A percentile compares a stretch with the other conserved stretches of the same genome.
These are phyloP conservation scores for Leucophora obtusa DNA, from an alignment of 2,888 invertebrate genomes.

Conservation along the genomic window DNA sequence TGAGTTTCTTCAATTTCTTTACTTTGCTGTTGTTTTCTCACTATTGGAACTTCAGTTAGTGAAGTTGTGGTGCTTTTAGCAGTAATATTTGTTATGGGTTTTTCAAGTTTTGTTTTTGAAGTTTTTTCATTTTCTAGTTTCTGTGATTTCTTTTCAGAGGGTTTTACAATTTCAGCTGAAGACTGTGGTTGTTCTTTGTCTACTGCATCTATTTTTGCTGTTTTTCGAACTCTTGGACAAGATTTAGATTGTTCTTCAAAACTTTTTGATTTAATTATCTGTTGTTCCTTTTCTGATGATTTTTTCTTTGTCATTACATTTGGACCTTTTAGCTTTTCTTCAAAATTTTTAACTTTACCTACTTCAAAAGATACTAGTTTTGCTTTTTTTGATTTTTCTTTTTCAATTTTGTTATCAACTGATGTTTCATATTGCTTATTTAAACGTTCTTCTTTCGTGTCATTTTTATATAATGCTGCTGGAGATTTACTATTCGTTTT, in stretches of 20 bases:
- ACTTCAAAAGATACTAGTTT: conserved; percentile 3
- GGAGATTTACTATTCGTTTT: background rate
- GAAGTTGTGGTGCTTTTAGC: conserved; percentile 12
- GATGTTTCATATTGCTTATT: conserved; percentile 7
- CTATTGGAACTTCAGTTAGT: conserved; percentile 4
- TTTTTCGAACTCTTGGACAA: background rate
- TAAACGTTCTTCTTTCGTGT: background rate
- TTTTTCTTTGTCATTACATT: background rate
- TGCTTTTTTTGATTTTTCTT: conserved; percentile 16
- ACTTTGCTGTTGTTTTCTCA: conserved; percentile 7
- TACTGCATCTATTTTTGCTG: background rate
- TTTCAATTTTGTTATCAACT: conserved; percentile 27
- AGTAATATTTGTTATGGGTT: background rate
- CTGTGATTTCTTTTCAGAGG: background rate
- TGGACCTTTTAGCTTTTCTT: conserved; percentile 24
- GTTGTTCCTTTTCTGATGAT: background rate
- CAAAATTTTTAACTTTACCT: background rate
- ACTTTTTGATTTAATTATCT: background rate
- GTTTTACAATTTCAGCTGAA: background rate
- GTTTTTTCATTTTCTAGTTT: background rate
- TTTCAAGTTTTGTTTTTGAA: background rate
- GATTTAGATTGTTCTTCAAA: background rate
- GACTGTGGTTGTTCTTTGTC: background rate
- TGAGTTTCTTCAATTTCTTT: background rate
- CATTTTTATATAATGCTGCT: background rate